phyloP scores from a whole-genome alignment of 2,113 vertebrate species.

The Castor canadensis region DNA sequence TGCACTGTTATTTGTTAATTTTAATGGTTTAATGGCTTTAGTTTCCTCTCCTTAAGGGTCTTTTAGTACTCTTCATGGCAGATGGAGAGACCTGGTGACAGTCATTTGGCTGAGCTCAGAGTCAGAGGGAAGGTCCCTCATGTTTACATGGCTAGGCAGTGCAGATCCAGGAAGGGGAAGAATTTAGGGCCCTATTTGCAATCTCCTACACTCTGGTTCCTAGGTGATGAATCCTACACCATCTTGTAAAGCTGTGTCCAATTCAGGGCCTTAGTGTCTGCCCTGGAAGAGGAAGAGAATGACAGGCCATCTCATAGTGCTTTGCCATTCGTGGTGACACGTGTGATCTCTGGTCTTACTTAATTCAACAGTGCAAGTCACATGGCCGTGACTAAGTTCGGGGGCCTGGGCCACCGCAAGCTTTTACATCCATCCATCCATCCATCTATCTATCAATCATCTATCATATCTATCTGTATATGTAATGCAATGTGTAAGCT shows the following conservation, averaged over 20 bases:
- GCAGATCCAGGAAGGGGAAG: neutral
- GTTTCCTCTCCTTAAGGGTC: neutral
- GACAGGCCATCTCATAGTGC: neutral
- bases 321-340: neutral
- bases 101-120: no score
- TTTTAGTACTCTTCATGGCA: neutral
- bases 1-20: neutral
- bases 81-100: neutral
- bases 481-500: no score
- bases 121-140: neutral
- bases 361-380: neutral
- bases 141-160: accelerated
- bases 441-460: no score
- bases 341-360: neutral
- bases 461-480: no score
- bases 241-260: accelerated
- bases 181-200: accelerated
- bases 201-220: accelerated
- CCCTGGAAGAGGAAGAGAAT: neutral
- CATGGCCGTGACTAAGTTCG: no score
- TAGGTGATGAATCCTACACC: no score
- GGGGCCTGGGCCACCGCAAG: accelerated
- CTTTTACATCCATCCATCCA: no score
- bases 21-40: neutral
- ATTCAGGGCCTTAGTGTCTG: accelerated